A percentile compares a stretch with the other conserved stretches of the same genome.
These are phyloP conservation scores for Sebastes flavidus DNA, from an alignment of 2,797 vertebrate genomes.

Conservation along the genomic window DNA sequence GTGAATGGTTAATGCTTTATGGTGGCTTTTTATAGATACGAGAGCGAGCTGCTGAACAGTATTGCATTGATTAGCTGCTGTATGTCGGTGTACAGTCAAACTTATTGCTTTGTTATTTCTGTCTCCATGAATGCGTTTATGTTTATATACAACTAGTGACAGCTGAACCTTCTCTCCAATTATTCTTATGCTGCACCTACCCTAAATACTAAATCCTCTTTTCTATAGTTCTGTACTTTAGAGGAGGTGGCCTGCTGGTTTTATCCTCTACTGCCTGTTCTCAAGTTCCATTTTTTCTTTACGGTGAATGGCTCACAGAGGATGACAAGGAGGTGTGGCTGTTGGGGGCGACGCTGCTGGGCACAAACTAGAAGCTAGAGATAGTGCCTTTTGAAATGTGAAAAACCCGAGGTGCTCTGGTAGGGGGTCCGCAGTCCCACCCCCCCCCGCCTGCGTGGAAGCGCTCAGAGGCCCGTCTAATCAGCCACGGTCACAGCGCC, in stretches of 20 bases:
- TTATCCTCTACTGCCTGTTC: slow-evolving; percentile 1
- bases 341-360: slow-evolving; percentile 13
- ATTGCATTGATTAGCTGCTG: not conserved
- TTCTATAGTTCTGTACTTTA: not conserved
- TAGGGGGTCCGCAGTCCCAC: slow-evolving; percentile 30
- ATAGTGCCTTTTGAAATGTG: slow-evolving; percentile 37
- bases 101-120: not conserved
- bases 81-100: not conserved
- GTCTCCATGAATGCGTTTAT: not conserved
- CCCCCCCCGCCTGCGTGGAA: slow-evolving; percentile 22
- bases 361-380: slow-evolving; percentile 40
- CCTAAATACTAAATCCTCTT: not conserved
- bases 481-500: slow-evolving; percentile 29
- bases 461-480: slow-evolving; percentile 42
- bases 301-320: slow-evolving; percentile 28
- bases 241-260: not conserved
- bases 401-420: slow-evolving; percentile 32
- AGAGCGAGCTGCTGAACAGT: not conserved
- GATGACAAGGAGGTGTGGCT: slow-evolving; percentile 25
- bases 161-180: not conserved
- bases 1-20: not conserved
- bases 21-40: not conserved
- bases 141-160: not conserved
- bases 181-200: not conserved
- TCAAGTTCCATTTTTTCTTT: not conserved